Percentiles rank a stretch among this genome's conserved stretches.
phyloP scores from a whole-genome alignment of 2,113 vertebrate genomes.

The Petrocephalus microphthalmus region DNA sequence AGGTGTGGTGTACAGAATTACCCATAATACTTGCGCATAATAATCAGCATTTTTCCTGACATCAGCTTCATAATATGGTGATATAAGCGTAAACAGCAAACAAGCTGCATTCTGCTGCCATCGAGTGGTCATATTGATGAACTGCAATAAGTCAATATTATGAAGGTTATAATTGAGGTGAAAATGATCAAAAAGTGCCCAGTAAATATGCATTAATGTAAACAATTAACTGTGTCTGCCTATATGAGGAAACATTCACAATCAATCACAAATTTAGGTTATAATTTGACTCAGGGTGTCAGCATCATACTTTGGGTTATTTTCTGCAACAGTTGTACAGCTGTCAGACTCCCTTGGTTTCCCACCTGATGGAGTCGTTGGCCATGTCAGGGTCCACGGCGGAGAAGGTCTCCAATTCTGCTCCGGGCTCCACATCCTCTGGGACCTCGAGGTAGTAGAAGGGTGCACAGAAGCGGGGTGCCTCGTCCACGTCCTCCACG shows the following conservation, averaged over 20 bases:
- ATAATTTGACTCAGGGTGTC: background rate
- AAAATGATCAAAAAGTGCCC: background rate
- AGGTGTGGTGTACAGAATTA: background rate
- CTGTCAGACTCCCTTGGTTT: too few relatives aligned
- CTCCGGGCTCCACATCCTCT: slow-evolving; percentile 78
- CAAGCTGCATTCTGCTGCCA: slow-evolving; percentile 26
- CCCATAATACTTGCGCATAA: background rate
- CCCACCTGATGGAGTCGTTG: slow-evolving; percentile 87
- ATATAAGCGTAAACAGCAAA: background rate
- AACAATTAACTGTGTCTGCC: background rate
- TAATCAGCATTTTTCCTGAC: background rate
- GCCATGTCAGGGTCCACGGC: slow-evolving; percentile 85
- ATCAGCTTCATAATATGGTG: background rate
- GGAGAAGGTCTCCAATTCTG: slow-evolving; percentile 69
- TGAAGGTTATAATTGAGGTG: background rate
- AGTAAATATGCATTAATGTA: background rate
- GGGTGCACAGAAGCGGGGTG: slow-evolving; percentile 71
- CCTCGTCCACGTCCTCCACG: slow-evolving; percentile 85
- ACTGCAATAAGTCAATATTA: slow-evolving; percentile 20
- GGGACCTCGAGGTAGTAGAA: slow-evolving; percentile 75
- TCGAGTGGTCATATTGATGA: slow-evolving; percentile 22
- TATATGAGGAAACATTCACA: background rate
- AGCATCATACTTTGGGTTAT: background rate
- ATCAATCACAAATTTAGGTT: background rate
- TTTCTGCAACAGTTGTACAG: background rate